Evolutionary conservation across 2,888 invertebrate species (phyloP).

Genomic region (Drosophila flavopinicola): DNA sequence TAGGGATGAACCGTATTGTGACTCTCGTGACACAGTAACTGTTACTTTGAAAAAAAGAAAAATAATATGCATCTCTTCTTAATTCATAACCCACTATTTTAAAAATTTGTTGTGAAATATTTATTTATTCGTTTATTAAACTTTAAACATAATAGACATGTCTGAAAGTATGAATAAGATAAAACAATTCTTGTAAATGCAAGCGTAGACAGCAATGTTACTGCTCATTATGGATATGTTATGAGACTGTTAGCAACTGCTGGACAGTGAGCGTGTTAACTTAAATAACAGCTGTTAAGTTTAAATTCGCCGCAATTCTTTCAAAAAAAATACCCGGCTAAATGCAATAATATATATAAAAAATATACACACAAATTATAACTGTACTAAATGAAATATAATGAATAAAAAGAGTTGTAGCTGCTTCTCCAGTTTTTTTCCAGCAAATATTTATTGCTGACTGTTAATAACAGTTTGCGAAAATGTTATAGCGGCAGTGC

Average conservation of each 20-base stretch:
- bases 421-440: not conserved
- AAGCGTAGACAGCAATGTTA: too few species aligned
- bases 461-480: conserved; percentile 6
- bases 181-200: too few species aligned
- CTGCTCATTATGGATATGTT: conserved; percentile 1
- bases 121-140: too few species aligned
- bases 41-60: not conserved
- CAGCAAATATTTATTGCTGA: not conserved
- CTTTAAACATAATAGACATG: too few species aligned
- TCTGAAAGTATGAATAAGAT: too few species aligned
- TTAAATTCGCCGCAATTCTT: not conserved
- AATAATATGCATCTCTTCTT: too few species aligned
- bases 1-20: not conserved
- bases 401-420: not conserved
- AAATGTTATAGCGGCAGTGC: conserved; percentile 11
- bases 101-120: too few species aligned
- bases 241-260: not conserved
- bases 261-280: not conserved
- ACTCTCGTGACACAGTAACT: not conserved
- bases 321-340: fast-evolving
- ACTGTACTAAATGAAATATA: too few species aligned
- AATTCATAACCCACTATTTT: too few species aligned
- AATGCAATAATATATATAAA: not conserved
- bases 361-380: not conserved
- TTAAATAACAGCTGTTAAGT: conserved; percentile 8